Conservation (phyloP, 1,140 invertebrate genomes). For the Leptoteleia sp. region DNA sequence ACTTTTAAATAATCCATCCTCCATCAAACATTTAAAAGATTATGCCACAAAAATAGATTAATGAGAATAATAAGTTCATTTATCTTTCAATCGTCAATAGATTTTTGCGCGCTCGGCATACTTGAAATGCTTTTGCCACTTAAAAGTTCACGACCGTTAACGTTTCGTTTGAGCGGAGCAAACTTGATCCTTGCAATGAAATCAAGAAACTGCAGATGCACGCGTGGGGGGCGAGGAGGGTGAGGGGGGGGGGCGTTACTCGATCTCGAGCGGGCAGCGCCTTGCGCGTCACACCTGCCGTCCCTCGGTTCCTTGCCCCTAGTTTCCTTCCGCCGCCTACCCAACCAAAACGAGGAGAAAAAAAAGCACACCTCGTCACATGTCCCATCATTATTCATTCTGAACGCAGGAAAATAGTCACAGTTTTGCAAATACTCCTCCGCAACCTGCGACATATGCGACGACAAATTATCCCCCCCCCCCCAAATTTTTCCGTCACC, state of each 20-base stretch:
- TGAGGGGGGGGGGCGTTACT: slow-evolving; percentile 49
- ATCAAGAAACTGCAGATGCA: slow-evolving; percentile 38
- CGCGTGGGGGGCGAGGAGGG: too few relatives aligned
- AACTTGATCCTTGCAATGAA: slow-evolving; percentile 35
- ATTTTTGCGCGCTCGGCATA: background rate
- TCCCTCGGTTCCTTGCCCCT: slow-evolving; percentile 55
- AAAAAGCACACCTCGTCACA: slow-evolving; percentile 43
- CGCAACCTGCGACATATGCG: background rate
- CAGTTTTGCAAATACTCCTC: background rate
- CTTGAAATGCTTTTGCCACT: background rate
- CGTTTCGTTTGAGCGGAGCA: slow-evolving; percentile 1
- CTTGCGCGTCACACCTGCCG: slow-evolving; percentile 57
- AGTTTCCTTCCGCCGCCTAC: slow-evolving; percentile 37
- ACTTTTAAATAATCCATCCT: too few relatives aligned
- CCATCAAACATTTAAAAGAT: too few relatives aligned
- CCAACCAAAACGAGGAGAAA: slow-evolving; percentile 39
- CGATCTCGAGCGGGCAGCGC: slow-evolving; percentile 48
- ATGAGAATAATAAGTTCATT: too few relatives aligned
- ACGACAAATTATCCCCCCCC: too few relatives aligned
- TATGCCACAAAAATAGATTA: too few relatives aligned
- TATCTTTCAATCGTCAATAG: background rate
- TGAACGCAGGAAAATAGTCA: slow-evolving; percentile 3
- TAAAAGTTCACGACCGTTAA: slow-evolving; percentile 14
- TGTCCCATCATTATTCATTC: slow-evolving; percentile 45
- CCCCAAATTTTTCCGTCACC: too few relatives aligned